These are phyloP conservation scores for Cylloceria caligata DNA, from an alignment of 2,888 invertebrate genomes.

Conservation along the genomic window DNA sequence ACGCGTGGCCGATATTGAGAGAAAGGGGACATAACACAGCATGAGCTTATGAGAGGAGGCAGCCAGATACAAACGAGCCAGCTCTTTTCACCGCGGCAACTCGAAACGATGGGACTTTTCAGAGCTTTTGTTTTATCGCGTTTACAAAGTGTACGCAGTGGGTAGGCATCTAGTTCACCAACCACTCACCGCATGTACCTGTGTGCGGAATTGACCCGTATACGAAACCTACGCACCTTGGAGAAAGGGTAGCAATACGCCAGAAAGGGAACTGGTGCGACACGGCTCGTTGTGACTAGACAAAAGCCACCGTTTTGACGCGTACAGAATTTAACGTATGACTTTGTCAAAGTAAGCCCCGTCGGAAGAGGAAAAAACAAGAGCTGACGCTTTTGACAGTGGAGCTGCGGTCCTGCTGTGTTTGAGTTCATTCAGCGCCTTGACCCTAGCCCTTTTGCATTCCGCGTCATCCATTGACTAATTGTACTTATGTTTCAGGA, in stretches of 20 bases:
- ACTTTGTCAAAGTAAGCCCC: conserved; percentile 75
- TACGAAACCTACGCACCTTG: conserved; percentile 9
- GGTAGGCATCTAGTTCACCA: conserved; percentile 18
- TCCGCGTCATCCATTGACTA: conserved; percentile 43
- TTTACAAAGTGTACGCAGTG: conserved; percentile 31
- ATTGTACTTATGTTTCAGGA: conserved; percentile 59
- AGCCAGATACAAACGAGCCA: conserved; percentile 25
- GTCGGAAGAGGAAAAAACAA: background rate
- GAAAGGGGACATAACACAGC: conserved; percentile 11
- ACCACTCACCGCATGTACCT: conserved; percentile 10
- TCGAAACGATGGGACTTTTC: conserved; percentile 13
- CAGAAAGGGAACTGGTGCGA: conserved; percentile 28
- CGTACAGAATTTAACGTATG: conserved; percentile 73
- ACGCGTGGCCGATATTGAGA: conserved; percentile 16
- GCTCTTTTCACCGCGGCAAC: conserved; percentile 39
- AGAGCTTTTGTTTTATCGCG: conserved; percentile 43
- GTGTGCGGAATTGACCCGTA: background rate
- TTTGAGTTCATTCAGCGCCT: background rate
- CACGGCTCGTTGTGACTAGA: conserved; percentile 13
- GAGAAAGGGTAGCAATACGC: conserved; percentile 31
- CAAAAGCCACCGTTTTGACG: conserved; percentile 41
- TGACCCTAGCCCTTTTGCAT: too few species aligned
- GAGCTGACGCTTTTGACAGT: conserved; percentile 12
- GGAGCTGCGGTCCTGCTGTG: conserved; percentile 16
- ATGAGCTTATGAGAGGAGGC: conserved; percentile 18